Evolutionary conservation across 2,113 vertebrate genomes (phyloP), one percentile per base, ranked within the genome.

Genomic region (Cheirogaleus medius): DNA sequence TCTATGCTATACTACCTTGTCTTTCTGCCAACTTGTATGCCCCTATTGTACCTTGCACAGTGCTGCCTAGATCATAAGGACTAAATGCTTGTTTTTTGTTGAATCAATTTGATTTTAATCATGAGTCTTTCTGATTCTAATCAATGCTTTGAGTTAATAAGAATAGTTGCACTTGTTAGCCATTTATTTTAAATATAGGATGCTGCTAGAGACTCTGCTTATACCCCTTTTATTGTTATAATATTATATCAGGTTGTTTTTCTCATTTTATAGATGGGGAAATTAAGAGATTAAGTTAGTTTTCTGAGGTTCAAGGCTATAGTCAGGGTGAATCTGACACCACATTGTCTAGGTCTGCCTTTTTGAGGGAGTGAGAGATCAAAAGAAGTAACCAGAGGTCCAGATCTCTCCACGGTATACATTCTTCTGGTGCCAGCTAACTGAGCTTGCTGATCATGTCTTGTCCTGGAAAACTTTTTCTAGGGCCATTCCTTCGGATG

Each of bases 31-130:
- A 8, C 20, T 29, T 89, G 4, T 58, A 18, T 12, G 49, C 42
- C 47, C 7, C 25, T 8, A 6, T 34, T 27, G 17, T 23, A 56
- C 20, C 12, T 92, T 94, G 69, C 49, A 37, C 14, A 29, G 15
- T 47, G 42, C 32, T 74, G 17, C 37, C 1, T 47, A 66, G 6
- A 42, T 69, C 29, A 66, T 42, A 80, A 47, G 6, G 60, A 5
- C 44, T 76, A 49, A 74, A 60, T 83, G 49, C 15, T 78, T 96
- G 10, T 34, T 58, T 60, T 93, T 42, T 39, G n/a, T 77, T 90
- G 27, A 74, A 76, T 73, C 37, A 91, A 84, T 84, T 97, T 78
- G 6, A 90, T 84, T 94, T 96, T 47, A 17, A 21, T 91, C 47
- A 12, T 58, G 44, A 89, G 58, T 90, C 81, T 88, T 87, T 96